phyloP scores from a whole-genome alignment of 2,797 vertebrate species.

The Tarsius wallacei region DNA sequence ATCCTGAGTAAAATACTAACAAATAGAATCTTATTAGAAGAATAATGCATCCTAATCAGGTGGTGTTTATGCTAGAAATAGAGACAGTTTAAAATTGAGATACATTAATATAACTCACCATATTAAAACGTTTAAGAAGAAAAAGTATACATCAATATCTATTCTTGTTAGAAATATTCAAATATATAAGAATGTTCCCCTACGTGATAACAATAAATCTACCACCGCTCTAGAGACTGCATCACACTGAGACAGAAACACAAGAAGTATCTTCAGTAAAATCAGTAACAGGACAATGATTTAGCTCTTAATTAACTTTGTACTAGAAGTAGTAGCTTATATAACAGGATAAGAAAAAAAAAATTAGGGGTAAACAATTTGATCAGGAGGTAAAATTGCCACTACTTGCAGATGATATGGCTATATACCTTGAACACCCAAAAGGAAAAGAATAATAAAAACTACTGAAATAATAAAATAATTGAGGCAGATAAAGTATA shows the following conservation, averaged over 20 bases:
- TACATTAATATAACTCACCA: background rate
- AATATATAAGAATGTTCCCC: background rate
- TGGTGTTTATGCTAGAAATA: background rate
- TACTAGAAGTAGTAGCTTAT: constrained; percentile 10
- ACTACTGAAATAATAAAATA: constrained; percentile 5
- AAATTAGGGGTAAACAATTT: constrained; percentile 5
- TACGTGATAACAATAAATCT: background rate
- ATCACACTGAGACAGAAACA: background rate
- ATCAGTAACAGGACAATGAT: background rate
- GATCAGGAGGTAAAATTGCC: background rate
- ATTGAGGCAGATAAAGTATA: constrained; percentile 5
- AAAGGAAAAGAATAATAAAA: background rate
- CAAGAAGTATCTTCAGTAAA: background rate
- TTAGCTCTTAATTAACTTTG: constrained; percentile 27
- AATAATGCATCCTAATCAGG: background rate
- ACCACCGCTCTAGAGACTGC: background rate
- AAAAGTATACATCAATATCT: constrained; percentile 55
- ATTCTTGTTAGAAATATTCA: constrained; percentile 48
- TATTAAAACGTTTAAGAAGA: constrained; percentile 17
- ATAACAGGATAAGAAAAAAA: constrained; percentile 38
- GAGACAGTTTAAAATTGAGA: background rate
- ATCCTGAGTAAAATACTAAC: background rate
- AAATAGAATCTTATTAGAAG: constrained; percentile 17
- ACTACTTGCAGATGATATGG: background rate
- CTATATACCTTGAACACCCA: background rate